Conservation (phyloP, 2,113 vertebrate genomes). For the Procavia capensis region DNA sequence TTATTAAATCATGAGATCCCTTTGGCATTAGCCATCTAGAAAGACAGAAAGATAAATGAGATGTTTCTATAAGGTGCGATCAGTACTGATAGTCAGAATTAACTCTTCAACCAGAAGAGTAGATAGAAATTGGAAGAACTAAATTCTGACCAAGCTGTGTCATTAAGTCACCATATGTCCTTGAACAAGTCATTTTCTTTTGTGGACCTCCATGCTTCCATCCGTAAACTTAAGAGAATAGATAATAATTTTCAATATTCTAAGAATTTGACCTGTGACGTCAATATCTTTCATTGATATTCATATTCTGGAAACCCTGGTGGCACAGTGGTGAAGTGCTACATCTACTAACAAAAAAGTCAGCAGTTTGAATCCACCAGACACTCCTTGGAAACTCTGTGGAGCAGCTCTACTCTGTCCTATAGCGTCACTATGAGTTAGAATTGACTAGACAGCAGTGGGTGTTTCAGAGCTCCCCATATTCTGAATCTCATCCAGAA, state of each 20-base stretch:
- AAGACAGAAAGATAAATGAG: constrained; percentile 13
- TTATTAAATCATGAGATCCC: background rate
- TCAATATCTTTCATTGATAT: no score
- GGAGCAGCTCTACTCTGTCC: no score
- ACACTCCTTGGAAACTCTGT: no score
- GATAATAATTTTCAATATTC: background rate
- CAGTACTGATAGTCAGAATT: background rate
- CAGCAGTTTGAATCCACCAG: no score
- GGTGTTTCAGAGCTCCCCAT: no score
- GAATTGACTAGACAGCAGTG: no score
- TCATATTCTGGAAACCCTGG: no score
- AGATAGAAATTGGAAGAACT: background rate
- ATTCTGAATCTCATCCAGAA: background rate
- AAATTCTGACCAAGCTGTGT: background rate
- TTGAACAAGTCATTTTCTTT: background rate
- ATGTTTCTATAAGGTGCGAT: background rate
- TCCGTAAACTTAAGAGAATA: background rate
- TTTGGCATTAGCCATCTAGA: background rate
- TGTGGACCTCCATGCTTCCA: background rate
- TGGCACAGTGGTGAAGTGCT: no score
- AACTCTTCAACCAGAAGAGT: background rate
- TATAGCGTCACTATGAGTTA: no score
- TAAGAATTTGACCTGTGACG: constrained; percentile 20
- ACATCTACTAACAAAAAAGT: no score
- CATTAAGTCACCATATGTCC: background rate